Conservation (phyloP, 2,888 invertebrate genomes). For the Microdon myrmicae region DNA sequence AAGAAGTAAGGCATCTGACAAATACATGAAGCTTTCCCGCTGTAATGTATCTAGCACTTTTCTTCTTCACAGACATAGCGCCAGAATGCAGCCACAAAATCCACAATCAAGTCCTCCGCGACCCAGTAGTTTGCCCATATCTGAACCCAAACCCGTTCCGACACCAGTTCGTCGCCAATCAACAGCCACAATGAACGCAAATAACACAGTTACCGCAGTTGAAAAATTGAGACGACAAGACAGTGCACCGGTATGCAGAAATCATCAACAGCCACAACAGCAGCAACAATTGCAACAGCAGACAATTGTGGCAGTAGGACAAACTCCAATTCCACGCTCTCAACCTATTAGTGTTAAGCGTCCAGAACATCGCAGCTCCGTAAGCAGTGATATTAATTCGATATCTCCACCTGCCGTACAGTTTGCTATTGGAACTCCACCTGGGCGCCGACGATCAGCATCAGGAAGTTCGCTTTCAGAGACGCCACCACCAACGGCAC, state of each 20-base stretch:
- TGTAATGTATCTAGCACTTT: not conserved
- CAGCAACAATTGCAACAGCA: conserved; percentile 10
- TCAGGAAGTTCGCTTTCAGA: conserved; percentile 76
- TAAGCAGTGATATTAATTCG: conserved; percentile 85
- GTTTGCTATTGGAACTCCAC: conserved; percentile 88
- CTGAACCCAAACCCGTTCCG: conserved; percentile 82
- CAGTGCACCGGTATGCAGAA: conserved; percentile 53
- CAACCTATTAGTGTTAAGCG: conserved; percentile 87
- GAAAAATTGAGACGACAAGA: conserved; percentile 53
- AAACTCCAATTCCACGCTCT: conserved; percentile 76
- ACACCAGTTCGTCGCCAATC: conserved; percentile 66
- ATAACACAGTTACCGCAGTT: conserved; percentile 43
- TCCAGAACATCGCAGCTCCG: conserved; percentile 76
- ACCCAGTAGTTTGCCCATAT: conserved; percentile 76
- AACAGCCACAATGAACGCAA: conserved; percentile 36
- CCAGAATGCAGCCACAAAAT: conserved; percentile 56
- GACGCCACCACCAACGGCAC: conserved; percentile 77
- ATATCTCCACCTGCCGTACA: conserved; percentile 92
- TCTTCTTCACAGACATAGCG: conserved; percentile 53
- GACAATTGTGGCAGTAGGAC: conserved; percentile 21
- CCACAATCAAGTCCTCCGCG: conserved; percentile 72
- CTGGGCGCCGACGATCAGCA: conserved; percentile 74
- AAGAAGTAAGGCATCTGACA: conserved; percentile 57
- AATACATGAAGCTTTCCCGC: not conserved
- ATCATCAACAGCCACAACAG: conserved; percentile 26